Evolutionary conservation across 2,888 invertebrate genomes (phyloP), one percentile per base, ranked within the genome.

Genomic region (Auanema sp.): DNA sequence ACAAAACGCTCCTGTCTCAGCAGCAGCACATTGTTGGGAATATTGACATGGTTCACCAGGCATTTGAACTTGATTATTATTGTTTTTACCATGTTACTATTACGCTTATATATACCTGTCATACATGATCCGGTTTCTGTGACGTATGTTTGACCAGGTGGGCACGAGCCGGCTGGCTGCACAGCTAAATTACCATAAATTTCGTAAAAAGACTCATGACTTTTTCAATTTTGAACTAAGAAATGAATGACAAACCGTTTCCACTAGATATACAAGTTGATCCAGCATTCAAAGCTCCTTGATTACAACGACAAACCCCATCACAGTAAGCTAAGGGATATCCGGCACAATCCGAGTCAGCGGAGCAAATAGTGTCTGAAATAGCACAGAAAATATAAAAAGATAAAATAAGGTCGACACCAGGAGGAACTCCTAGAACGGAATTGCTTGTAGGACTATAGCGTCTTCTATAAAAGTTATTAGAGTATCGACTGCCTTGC

Each of bases 1-100:
- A 51, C 83, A 83, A 68, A 83, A 84, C 1, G 83, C 76, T 10
- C 83, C 83, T 12, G 74, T 66, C 49, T 83, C 83, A 8, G 66
- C 21, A 8, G 81, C 79, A n/a, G 79, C 72, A 58, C 83, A 83
- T 60, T 83, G 83, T 64, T 83, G 84, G 0, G 82, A 79, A 66
- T 83, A 83, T 63, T 83, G 84, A 47, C 83, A 83, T 2, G 83
- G 83, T 6, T 71, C 72, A 18, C 81, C 83, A 1, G 83, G 83
- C 23, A 66, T 65, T 54, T 79, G 78, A 49, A 72, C 83, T 83
- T 61, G 42, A 81, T 66, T 16, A 23, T 5, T 33, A 33, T 33
- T 33, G 33, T 33, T 33, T 3, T 33, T 33, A 33, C 8, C 33
- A 33, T 5, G 8, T 8, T 33, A 33, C 3, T 33, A 33, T 33